Percentiles rank a stretch among this genome's conserved stretches.
These are phyloP conservation scores for Rhagonycha fulva DNA, from an alignment of 2,888 invertebrate genomes.

Conservation along the genomic window DNA sequence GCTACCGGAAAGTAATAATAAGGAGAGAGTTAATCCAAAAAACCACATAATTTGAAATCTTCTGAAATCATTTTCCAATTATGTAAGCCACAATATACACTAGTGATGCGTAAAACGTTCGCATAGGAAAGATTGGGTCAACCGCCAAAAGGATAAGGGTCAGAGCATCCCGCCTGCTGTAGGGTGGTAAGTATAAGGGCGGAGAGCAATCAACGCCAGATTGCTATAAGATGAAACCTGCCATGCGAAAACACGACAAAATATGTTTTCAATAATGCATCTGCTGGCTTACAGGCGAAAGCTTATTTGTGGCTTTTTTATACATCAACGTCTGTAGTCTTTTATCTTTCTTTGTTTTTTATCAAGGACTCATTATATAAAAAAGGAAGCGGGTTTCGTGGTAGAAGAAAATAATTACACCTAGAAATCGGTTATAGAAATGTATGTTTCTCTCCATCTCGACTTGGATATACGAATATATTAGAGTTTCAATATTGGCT, in stretches of 20 bases:
- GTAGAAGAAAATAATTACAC: slow-evolving; percentile 22
- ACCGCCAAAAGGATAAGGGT: slow-evolving; percentile 20
- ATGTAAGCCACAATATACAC: slow-evolving; percentile 16
- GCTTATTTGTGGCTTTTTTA: slow-evolving; percentile 45
- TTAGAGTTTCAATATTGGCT: slow-evolving; percentile 21
- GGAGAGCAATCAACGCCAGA: slow-evolving; percentile 48
- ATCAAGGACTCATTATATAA: slow-evolving; percentile 29
- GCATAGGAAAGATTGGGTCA: slow-evolving; percentile 26
- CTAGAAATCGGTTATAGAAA: slow-evolving; percentile 21
- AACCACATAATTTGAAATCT: slow-evolving; percentile 21
- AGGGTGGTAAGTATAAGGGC: slow-evolving; percentile 30
- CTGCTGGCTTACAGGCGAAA: slow-evolving; percentile 41
- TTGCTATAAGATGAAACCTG: slow-evolving; percentile 48
- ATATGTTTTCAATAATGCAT: slow-evolving; percentile 52
- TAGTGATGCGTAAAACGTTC: slow-evolving; percentile 23
- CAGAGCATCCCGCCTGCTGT: slow-evolving; percentile 11
- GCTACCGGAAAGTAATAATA: not conserved
- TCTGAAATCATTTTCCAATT: slow-evolving; percentile 17
- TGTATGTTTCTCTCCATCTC: slow-evolving; percentile 18
- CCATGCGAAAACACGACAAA: slow-evolving; percentile 46
- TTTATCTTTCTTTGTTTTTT: slow-evolving; percentile 26
- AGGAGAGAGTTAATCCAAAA: not conserved
- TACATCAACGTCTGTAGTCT: slow-evolving; percentile 29
- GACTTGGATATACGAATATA: slow-evolving; percentile 11
- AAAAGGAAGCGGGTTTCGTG: slow-evolving; percentile 18